These are phyloP conservation scores for Bombus vancouverensis DNA, from an alignment of 1,140 invertebrate genomes.

Conservation along the genomic window DNA sequence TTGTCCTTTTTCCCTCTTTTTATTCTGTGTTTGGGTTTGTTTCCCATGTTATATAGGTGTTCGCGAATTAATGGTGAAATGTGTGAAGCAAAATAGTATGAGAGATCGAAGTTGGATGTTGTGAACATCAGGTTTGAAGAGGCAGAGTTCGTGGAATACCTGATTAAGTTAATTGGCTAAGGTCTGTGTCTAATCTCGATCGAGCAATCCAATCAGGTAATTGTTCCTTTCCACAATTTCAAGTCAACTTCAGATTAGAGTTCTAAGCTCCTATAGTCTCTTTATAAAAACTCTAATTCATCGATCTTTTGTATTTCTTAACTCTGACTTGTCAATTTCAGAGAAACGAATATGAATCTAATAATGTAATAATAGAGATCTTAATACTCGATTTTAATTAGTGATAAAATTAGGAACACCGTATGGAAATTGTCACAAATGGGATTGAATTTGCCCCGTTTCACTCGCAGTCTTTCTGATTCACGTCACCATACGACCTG, in stretches of 20 bases:
- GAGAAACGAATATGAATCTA: too few relatives aligned
- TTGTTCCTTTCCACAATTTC: neutral
- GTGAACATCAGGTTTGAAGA: neutral
- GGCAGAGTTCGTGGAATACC: neutral
- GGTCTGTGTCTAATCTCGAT: neutral
- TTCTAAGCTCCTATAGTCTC: neutral
- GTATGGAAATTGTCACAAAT: too few relatives aligned
- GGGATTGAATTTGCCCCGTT: too few relatives aligned
- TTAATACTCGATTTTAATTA: too few relatives aligned
- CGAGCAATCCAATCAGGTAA: neutral
- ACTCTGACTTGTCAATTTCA: too few relatives aligned
- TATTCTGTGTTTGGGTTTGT: neutral
- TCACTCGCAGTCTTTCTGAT: too few relatives aligned
- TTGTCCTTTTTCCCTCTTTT: neutral
- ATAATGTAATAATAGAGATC: too few relatives aligned
- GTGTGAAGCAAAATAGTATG: neutral
- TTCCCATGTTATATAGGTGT: neutral
- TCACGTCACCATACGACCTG: too few relatives aligned
- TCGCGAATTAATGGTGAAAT: neutral
- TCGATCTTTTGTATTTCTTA: too few relatives aligned
- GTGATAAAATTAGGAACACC: too few relatives aligned
- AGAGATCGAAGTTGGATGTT: neutral
- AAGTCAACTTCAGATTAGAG: neutral
- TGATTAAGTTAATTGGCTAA: slow-evolving; percentile 5
- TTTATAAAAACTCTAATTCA: neutral